Evolutionary conservation across 30 jellyfish, hydroid and myxozoan genomes (phyloP).

Genomic region (Morbakka virulenta): DNA sequence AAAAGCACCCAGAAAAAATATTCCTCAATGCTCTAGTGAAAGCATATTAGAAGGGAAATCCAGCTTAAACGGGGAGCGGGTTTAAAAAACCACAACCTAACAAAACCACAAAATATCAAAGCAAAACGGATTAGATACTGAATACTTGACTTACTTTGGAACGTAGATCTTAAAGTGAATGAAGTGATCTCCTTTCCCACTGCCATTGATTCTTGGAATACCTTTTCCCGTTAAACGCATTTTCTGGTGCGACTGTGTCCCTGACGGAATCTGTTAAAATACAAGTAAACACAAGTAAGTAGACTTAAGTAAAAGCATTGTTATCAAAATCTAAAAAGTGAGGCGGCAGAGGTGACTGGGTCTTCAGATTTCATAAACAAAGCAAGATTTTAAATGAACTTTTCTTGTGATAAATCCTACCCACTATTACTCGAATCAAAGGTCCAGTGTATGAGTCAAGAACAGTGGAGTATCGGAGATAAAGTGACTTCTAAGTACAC

Average conservation of each 20-base stretch:
- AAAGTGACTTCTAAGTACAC: no score
- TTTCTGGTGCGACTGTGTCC: slow-evolving; percentile 95
- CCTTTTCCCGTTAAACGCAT: slow-evolving; percentile 88
- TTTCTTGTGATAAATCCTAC: no score
- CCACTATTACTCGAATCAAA: no score
- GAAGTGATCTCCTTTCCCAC: slow-evolving; percentile 95
- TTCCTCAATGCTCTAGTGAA: no score
- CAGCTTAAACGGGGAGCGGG: slow-evolving; percentile 1
- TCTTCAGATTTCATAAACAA: no score
- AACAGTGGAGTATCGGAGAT: no score
- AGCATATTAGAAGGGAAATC: no score
- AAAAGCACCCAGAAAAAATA: no score
- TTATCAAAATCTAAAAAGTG: background rate
- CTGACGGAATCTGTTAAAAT: slow-evolving; percentile 75
- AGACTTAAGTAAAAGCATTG: background rate
- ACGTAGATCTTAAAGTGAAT: slow-evolving; percentile 79
- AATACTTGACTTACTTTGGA: slow-evolving; percentile 78
- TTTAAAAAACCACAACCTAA: background rate
- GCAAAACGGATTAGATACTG: background rate
- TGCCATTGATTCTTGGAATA: slow-evolving; percentile 84
- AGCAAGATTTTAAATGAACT: no score
- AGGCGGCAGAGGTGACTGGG: background rate
- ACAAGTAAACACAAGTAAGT: background rate
- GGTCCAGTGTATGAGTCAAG: no score
- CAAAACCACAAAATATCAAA: background rate